These are phyloP conservation scores for Cathartes aura DNA, from an alignment of 2,113 vertebrate species.

Conservation along the genomic window DNA sequence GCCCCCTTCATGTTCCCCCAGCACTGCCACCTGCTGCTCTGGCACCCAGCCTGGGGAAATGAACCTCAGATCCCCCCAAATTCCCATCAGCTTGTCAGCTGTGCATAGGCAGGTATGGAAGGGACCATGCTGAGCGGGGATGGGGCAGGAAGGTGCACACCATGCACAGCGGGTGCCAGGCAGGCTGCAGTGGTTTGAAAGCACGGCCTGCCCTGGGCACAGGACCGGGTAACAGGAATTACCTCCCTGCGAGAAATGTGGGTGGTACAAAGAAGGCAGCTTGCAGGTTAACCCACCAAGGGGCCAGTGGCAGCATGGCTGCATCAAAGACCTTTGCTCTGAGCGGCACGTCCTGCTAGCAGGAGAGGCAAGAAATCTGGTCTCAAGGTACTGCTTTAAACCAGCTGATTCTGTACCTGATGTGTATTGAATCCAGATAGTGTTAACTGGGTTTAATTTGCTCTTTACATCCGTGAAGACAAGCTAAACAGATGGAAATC, in stretches of 20 bases:
- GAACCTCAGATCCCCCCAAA: rapidly evolving
- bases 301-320: background rate
- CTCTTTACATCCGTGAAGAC: background rate
- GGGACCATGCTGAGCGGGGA: background rate
- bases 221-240: background rate
- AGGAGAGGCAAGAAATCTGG: background rate
- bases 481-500: background rate
- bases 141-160: background rate
- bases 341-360: background rate
- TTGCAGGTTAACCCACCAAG: background rate
- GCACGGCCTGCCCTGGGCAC: background rate
- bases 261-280: background rate
- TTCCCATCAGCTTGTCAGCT: background rate
- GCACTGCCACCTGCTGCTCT: background rate
- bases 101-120: background rate
- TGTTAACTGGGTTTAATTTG: background rate
- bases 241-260: background rate
- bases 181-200: background rate
- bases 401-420: background rate
- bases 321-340: background rate
- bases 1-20: background rate
- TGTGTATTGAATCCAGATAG: background rate
- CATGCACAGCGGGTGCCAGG: background rate
- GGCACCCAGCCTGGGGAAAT: background rate
- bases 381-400: background rate